A percentile compares a stretch with the other conserved stretches of the same genome.
phyloP scores from a whole-genome alignment of 2,888 invertebrate species.

The Ichneumoninae sp. region DNA sequence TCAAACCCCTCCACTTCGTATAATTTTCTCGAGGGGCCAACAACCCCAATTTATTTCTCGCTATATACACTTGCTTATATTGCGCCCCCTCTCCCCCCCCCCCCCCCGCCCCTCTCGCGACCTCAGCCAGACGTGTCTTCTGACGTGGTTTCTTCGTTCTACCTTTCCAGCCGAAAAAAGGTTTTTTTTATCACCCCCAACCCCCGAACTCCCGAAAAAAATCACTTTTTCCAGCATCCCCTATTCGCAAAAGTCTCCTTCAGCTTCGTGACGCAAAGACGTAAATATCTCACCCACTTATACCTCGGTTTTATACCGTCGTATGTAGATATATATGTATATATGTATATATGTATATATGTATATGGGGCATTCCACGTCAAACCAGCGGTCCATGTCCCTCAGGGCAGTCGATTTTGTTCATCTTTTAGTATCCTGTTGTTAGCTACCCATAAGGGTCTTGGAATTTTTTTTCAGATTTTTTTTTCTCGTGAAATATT shows the following conservation, averaged over 20 bases:
- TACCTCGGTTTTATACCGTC: neutral
- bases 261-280: neutral
- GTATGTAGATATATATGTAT: neutral
- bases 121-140: neutral
- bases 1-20: neutral
- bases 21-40: constrained; percentile 4
- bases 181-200: neutral
- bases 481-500: too few relatives aligned
- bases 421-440: too few relatives aligned
- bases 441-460: too few relatives aligned
- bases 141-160: constrained; percentile 1
- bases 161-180: neutral
- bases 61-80: neutral
- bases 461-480: too few relatives aligned
- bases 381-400: too few relatives aligned
- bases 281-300: neutral
- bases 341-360: neutral
- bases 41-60: constrained; percentile 7
- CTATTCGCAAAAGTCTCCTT: neutral
- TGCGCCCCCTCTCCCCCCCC: neutral
- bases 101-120: neutral
- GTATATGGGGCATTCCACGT: too few relatives aligned
- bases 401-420: too few relatives aligned
- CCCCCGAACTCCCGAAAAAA: neutral
- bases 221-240: neutral